phyloP scores from a whole-genome alignment of 1,140 invertebrate species.

The Rhizoglyphus robini region DNA sequence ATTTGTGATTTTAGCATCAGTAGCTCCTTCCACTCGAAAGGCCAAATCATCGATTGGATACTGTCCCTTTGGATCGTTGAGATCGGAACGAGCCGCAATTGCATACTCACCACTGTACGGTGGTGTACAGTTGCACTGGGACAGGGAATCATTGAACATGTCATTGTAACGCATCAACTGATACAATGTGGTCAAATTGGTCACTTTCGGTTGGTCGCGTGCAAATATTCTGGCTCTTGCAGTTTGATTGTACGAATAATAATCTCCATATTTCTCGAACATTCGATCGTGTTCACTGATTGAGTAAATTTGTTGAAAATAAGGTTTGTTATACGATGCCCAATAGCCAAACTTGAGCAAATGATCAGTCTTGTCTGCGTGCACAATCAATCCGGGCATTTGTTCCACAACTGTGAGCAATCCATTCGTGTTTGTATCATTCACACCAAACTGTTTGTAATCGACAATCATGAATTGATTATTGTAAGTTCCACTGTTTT shows the following conservation, averaged over 20 bases:
- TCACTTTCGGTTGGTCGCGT: constrained; percentile 31
- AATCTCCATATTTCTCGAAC: constrained; percentile 50
- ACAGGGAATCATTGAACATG: constrained; percentile 20
- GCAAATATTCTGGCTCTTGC: constrained; percentile 35
- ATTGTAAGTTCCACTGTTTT: constrained; percentile 66
- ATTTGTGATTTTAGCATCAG: constrained; percentile 11
- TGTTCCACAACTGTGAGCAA: constrained; percentile 69
- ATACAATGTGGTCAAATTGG: constrained; percentile 30
- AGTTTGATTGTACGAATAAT: constrained; percentile 36
- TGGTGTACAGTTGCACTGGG: constrained; percentile 23
- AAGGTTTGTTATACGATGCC: constrained; percentile 62
- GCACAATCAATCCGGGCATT: constrained; percentile 47
- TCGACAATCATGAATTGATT: constrained; percentile 79
- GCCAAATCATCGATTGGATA: constrained; percentile 10
- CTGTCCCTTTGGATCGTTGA: constrained; percentile 21
- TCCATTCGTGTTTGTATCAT: too few relatives aligned
- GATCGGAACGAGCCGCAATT: constrained; percentile 23
- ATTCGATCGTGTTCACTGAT: constrained; percentile 42
- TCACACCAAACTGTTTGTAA: constrained; percentile 39
- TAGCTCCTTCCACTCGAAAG: not conserved
- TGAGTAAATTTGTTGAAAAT: constrained; percentile 49
- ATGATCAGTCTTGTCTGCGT: constrained; percentile 50
- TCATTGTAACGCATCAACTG: constrained; percentile 35
- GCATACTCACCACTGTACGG: constrained; percentile 20
- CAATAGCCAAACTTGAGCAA: constrained; percentile 54